phyloP scores from a whole-genome alignment of 2,113 vertebrate species.

The Erinaceus europaeus region DNA sequence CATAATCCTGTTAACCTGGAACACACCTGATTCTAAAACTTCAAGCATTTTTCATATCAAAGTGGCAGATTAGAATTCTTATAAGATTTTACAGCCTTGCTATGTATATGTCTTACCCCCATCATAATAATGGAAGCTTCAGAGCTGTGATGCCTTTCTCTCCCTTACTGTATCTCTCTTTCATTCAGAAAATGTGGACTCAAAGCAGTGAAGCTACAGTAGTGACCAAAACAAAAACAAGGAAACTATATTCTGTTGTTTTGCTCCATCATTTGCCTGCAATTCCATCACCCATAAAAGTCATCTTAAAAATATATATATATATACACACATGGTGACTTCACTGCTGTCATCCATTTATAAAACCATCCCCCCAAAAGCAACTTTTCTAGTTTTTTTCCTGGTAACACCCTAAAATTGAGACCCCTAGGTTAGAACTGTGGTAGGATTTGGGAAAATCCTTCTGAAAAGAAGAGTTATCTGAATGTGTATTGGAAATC shows the following conservation, averaged over 20 bases:
- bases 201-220: too few species aligned
- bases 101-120: too few species aligned
- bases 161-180: too few species aligned
- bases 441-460: neutral
- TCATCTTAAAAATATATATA: conserved; percentile 12
- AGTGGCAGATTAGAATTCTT: too few species aligned
- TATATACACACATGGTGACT: neutral
- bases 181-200: too few species aligned
- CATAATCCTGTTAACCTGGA: conserved; percentile 1
- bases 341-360: neutral
- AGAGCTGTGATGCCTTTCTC: too few species aligned
- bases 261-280: neutral
- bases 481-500: neutral
- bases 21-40: neutral
- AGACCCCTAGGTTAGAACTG: neutral
- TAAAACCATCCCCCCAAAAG: neutral
- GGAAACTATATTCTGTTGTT: conserved; percentile 28
- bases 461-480: neutral
- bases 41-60: neutral
- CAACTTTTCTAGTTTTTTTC: neutral
- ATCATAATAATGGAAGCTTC: too few species aligned
- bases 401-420: neutral
- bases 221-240: too few species aligned
- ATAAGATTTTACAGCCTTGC: too few species aligned
- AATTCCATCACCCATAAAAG: neutral